phyloP scores from a whole-genome alignment of 2,888 invertebrate species.

The Aromia moschata region DNA sequence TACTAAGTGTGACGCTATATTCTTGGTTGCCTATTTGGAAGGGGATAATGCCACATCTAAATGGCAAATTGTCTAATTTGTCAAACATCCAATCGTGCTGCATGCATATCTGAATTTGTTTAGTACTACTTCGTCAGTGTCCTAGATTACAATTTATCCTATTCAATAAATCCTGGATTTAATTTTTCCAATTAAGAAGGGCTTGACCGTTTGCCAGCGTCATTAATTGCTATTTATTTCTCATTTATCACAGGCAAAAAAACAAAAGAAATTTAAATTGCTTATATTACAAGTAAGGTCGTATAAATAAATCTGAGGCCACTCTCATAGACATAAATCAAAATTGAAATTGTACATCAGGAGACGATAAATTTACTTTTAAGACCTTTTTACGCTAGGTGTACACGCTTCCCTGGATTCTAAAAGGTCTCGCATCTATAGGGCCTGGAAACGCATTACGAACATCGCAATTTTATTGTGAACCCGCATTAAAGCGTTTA shows the following conservation, averaged over 20 bases:
- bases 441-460: neutral
- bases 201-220: neutral
- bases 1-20: no score
- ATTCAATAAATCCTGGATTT: no score
- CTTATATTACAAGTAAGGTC: conserved; percentile 6
- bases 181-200: no score
- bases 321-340: conserved; percentile 23
- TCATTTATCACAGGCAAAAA: neutral
- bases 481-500: no score
- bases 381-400: neutral
- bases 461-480: conserved; percentile 2
- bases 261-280: neutral
- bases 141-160: no score
- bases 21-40: no score
- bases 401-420: neutral
- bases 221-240: conserved; percentile 4
- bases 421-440: neutral
- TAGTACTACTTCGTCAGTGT: no score
- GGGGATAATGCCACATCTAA: no score
- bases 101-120: no score
- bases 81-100: no score
- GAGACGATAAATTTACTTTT: conserved; percentile 11
- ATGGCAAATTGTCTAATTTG: no score
- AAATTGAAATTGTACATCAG: conserved; percentile 16
- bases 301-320: conserved; percentile 17